phyloP scores from a whole-genome alignment of 2,888 invertebrate genomes.

The Phengaris arion region DNA sequence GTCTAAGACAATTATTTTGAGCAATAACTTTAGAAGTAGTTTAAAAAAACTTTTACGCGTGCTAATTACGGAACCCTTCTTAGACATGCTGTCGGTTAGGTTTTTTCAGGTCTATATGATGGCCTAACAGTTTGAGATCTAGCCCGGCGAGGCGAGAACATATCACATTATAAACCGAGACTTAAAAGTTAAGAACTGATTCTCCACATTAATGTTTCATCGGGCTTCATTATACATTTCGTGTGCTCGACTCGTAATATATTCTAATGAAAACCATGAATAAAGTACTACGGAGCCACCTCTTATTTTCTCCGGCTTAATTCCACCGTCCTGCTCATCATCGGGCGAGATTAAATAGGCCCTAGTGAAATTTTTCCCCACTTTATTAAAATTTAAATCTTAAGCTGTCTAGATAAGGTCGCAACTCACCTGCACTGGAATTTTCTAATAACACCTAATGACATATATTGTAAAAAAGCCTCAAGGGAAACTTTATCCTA shows the following conservation, averaged over 20 bases:
- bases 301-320: neutral
- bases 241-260: neutral
- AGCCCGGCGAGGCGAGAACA: too few species aligned
- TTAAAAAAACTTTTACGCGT: too few species aligned
- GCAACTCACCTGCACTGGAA: neutral
- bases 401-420: neutral
- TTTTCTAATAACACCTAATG: constrained; percentile 18
- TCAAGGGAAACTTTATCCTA: constrained; percentile 5
- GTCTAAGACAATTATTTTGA: too few species aligned
- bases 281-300: constrained; percentile 1
- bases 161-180: too few species aligned
- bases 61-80: too few species aligned
- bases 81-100: too few species aligned
- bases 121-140: too few species aligned
- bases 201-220: constrained; percentile 10
- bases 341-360: constrained; percentile 21
- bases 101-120: too few species aligned
- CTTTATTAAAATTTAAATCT: neutral
- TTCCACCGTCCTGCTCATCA: constrained; percentile 14
- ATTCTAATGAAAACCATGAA: constrained; percentile 20
- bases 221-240: constrained; percentile 8
- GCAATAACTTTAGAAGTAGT: too few species aligned
- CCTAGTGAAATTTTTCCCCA: constrained; percentile 6
- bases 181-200: neutral
- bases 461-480: constrained; percentile 15